Conservation (phyloP, 2,888 invertebrate genomes). For the Tipula confusa region DNA sequence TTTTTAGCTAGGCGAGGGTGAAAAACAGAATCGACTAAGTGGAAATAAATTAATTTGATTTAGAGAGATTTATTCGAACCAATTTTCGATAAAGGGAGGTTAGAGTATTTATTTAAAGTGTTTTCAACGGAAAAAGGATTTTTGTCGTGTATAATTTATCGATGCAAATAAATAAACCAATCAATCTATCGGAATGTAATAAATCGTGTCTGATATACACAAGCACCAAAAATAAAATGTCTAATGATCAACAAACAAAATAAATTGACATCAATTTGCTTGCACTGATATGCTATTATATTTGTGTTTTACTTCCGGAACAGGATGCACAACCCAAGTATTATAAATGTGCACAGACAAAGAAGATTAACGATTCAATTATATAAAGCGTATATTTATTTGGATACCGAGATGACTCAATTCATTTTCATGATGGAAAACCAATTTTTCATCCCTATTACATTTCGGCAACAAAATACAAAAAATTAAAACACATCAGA, state of each 20-base stretch:
- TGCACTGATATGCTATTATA: neutral
- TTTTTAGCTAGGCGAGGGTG: neutral
- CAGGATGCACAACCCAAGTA: too few relatives aligned
- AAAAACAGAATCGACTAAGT: neutral
- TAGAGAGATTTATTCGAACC: neutral
- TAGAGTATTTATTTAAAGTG: neutral
- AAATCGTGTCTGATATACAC: neutral
- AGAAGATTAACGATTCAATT: slow-evolving; percentile 9
- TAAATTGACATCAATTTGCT: neutral
- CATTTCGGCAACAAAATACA: neutral
- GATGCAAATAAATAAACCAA: neutral
- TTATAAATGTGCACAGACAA: neutral
- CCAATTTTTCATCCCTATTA: neutral
- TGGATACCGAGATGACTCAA: neutral
- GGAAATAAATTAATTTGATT: slow-evolving; percentile 20
- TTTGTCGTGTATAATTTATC: neutral
- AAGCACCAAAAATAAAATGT: neutral
- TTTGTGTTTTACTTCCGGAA: neutral
- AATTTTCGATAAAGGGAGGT: neutral
- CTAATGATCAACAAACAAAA: neutral
- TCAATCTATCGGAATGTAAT: neutral
- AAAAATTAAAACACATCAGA: neutral
- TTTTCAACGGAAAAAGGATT: neutral
- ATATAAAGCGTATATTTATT: too few relatives aligned
- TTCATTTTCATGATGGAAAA: neutral